phyloP scores from a whole-genome alignment of 1,140 invertebrate species.

The Chymomyza costata region DNA sequence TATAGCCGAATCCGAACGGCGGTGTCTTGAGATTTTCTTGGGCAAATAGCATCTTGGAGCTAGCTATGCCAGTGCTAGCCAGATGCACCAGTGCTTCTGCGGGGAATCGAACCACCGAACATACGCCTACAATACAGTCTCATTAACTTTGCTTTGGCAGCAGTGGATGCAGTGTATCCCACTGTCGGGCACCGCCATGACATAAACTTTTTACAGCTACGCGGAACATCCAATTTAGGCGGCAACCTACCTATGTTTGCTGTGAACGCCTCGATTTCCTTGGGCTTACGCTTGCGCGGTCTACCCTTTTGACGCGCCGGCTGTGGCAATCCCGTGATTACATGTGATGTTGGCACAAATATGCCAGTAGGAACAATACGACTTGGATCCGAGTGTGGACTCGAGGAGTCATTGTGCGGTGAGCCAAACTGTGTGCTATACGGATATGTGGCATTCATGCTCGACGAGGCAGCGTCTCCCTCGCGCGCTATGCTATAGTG shows the following conservation, averaged over 20 bases:
- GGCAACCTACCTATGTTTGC: constrained; percentile 85
- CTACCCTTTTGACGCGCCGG: constrained; percentile 91
- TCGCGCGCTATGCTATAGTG: constrained; percentile 87
- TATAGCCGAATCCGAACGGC: too few relatives aligned
- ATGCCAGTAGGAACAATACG: constrained; percentile 75
- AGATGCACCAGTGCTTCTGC: too few relatives aligned
- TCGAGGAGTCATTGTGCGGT: constrained; percentile 73
- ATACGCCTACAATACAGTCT: too few relatives aligned
- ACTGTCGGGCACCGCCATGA: too few relatives aligned
- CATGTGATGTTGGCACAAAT: constrained; percentile 68
- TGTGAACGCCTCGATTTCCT: constrained; percentile 89
- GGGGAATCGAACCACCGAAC: too few relatives aligned
- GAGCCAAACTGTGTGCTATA: constrained; percentile 75
- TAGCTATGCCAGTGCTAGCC: too few relatives aligned
- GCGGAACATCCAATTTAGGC: too few relatives aligned
- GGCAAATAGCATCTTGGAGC: too few relatives aligned
- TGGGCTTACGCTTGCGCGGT: constrained; percentile 92
- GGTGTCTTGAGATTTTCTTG: too few relatives aligned
- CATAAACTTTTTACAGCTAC: too few relatives aligned
- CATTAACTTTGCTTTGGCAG: too few relatives aligned
- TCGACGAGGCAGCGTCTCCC: constrained; percentile 79
- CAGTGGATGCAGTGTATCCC: too few relatives aligned
- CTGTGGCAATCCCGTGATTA: constrained; percentile 76
- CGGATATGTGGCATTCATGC: constrained; percentile 80
- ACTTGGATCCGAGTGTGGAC: constrained; percentile 71